Evolutionary conservation across 2,888 invertebrate species (phyloP).

Genomic region (Pheosia tremula): DNA sequence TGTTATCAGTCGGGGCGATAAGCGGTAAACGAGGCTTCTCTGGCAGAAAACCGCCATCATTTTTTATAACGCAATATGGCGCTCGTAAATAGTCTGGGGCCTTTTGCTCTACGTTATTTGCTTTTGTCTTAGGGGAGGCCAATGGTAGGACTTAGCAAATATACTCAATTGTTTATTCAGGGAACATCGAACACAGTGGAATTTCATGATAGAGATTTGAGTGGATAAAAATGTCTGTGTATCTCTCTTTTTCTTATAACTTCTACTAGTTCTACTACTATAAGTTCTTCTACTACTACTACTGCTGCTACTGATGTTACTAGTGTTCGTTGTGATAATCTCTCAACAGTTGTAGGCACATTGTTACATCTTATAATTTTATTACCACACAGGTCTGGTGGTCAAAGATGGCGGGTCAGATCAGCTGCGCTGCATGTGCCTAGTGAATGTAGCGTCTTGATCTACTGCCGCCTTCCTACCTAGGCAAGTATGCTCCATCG

Average conservation of each 20-base stretch:
- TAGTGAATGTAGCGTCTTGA: too few relatives aligned
- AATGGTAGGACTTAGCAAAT: constrained; percentile 39
- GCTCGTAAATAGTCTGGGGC: constrained; percentile 61
- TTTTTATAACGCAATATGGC: constrained; percentile 73
- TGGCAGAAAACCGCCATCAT: constrained; percentile 65
- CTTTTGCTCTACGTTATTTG: constrained; percentile 52
- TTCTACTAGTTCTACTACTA: background rate
- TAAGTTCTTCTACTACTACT: too few relatives aligned
- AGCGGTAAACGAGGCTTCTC: constrained; percentile 65
- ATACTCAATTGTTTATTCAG: constrained; percentile 47
- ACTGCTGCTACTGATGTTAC: too few relatives aligned
- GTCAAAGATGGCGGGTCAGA: too few relatives aligned
- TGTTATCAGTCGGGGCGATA: constrained; percentile 67
- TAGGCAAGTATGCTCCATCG: too few relatives aligned
- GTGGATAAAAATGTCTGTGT: constrained; percentile 6
- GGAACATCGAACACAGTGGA: constrained; percentile 15
- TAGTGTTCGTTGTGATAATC: too few relatives aligned
- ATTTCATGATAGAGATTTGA: constrained; percentile 4
- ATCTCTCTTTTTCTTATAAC: background rate
- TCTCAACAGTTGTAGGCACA: too few relatives aligned
- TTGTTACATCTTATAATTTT: too few relatives aligned
- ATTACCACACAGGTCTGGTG: too few relatives aligned
- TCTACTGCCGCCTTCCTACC: too few relatives aligned
- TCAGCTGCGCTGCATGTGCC: too few relatives aligned
- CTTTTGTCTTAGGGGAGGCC: constrained; percentile 51